Conservation (phyloP, 2,113 vertebrate species). For the Casuarius casuarius region DNA sequence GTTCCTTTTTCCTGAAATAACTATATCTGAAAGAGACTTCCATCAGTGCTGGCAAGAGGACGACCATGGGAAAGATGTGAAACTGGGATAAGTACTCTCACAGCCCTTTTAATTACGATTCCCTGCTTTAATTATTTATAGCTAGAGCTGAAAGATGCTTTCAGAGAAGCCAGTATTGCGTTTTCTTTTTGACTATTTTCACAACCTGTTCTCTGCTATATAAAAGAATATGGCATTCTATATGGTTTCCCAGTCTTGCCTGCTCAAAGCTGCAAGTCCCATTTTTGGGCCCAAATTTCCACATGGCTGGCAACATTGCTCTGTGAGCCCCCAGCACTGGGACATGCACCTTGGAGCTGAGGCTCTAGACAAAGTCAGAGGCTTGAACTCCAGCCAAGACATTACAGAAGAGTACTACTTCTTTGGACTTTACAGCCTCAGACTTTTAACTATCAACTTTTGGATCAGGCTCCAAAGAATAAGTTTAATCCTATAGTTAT, state of each 20-base stretch:
- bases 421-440: too few species aligned
- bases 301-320: too few species aligned
- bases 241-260: too few species aligned
- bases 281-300: too few species aligned
- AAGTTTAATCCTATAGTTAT: neutral
- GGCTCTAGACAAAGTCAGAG: neutral
- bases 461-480: neutral
- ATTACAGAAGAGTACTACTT: neutral
- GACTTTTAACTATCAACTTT: neutral
- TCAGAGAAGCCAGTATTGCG: neutral
- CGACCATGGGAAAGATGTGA: constrained; percentile 27
- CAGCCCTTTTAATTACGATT: neutral
- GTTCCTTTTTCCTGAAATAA: neutral
- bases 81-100: neutral
- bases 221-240: too few species aligned
- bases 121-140: neutral
- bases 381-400: neutral
- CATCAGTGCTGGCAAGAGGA: neutral
- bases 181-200: neutral
- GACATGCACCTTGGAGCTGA: too few species aligned
- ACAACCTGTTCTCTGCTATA: neutral
- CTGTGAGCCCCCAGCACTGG: too few species aligned
- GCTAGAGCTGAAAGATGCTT: neutral
- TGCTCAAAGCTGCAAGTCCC: too few species aligned
- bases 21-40: neutral